Base-by-base conservation (phyloP, 2,113 vertebrate species). In the Cynoglossus semilaevis region DNA sequence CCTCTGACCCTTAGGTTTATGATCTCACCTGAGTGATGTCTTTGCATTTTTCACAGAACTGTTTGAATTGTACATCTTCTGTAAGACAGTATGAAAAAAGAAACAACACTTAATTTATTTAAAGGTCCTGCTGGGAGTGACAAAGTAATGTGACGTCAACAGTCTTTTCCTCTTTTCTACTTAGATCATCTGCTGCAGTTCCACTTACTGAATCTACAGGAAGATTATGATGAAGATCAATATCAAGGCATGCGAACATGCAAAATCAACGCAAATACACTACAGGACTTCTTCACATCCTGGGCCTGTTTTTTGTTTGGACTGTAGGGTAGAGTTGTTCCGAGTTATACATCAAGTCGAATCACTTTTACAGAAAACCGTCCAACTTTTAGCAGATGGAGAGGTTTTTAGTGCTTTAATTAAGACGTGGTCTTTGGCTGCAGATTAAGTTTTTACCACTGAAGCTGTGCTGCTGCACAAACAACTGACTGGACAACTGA, bases 21-120 rank as follows among this genome's bases (percentile, higher is more conserved):
- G 38, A 35, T 48, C 81, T 81, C 55, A 91, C 90, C 86, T 86
- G 85, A 8, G 70, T 79, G 45, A 85, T 57, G 46, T 78, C 70
- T 78, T 86, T 83, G 77, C 91, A 92, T 81, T 87, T 91, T 54
- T 87, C 85, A 88, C 91, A 91, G 78, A 76, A 79, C 9, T 57
- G 38, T 38, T 69, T 80, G 29, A 79, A 18, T 14, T 3, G 15
- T 1, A 58, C 51, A 22, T 74, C 74, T 15, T 68, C 88, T 89
- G 81, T 74, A 16, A 70, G 10, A 37, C 56, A 11, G 12, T 5
- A 40, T 0, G 14, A 37, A 0, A 22, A 14, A 0, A 22, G 12
- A 0, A 22, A 54, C 8, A 70, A 45, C 40, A 6, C 0, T 7
- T 6, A 18, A 7, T 34, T 58, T 51, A 60, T 58, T 36, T 16